Evolutionary conservation across 2,797 vertebrate genomes (phyloP).

Genomic region (Myiotriccus ornatus): DNA sequence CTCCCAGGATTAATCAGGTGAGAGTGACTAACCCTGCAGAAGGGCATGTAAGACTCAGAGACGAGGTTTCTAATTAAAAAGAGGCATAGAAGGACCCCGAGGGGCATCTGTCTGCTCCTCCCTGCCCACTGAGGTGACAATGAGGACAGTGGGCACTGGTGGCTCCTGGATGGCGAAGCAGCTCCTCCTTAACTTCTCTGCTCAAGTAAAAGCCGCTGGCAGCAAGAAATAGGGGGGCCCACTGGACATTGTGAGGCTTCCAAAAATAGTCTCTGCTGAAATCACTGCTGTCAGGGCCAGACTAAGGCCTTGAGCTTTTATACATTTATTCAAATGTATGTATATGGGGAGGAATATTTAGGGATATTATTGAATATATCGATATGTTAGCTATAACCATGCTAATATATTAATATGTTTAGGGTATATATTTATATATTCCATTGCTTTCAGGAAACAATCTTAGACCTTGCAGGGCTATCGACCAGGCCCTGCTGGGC

Average conservation of each 20-base stretch:
- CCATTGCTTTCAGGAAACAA: neutral
- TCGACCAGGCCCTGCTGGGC: rapidly evolving
- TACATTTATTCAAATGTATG: rapidly evolving
- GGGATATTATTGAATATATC: neutral
- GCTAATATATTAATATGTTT: neutral
- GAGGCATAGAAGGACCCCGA: neutral
- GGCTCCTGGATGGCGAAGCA: rapidly evolving
- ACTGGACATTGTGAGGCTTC: neutral
- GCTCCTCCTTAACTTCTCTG: neutral
- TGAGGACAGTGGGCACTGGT: neutral
- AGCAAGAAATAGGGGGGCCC: rapidly evolving
- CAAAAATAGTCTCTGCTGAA: neutral
- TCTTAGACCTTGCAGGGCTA: neutral
- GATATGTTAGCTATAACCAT: neutral
- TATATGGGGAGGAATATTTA: rapidly evolving
- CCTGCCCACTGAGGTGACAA: neutral
- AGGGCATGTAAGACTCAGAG: neutral
- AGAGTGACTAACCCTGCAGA: neutral
- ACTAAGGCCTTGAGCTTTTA: neutral
- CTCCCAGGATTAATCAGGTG: constrained; percentile 23
- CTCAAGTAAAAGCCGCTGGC: neutral
- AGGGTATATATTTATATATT: neutral
- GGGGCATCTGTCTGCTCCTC: neutral
- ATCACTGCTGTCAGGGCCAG: neutral
- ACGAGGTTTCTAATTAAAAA: constrained; percentile 22